A percentile compares a stretch with the other conserved stretches of the same genome.
Evolutionary conservation across 2,113 vertebrate species (phyloP).

Genomic region (Fulica atra): DNA sequence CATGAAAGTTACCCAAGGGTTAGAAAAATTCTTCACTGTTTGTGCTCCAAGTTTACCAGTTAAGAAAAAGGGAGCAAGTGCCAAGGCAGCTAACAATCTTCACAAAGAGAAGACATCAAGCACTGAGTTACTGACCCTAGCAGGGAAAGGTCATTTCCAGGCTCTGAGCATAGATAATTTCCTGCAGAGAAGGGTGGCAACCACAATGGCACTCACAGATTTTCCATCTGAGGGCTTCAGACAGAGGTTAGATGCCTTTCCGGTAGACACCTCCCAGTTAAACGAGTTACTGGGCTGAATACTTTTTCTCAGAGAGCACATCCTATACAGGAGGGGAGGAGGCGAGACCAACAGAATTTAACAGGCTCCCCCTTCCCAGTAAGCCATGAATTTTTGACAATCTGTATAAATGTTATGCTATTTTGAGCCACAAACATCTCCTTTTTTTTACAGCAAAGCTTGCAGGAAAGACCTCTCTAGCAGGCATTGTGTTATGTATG

Average conservation of each 20-base stretch:
- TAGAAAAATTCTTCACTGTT: background rate
- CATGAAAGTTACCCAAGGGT: background rate
- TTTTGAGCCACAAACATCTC: background rate
- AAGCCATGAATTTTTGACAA: background rate
- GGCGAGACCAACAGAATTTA: background rate
- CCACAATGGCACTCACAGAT: background rate
- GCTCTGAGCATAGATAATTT: background rate
- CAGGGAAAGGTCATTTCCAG: background rate
- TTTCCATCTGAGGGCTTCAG: background rate
- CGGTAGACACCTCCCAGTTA: background rate
- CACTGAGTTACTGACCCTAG: background rate
- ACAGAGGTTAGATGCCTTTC: background rate
- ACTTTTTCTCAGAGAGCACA: background rate
- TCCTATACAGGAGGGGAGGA: background rate
- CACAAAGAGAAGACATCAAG: background rate
- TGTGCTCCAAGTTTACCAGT: background rate
- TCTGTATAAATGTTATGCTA: rapidly evolving
- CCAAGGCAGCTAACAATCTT: background rate
- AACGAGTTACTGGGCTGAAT: background rate
- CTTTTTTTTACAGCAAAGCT: background rate
- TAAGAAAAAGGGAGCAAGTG: background rate
- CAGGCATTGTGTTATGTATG: background rate
- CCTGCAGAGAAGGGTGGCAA: background rate
- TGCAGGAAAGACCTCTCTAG: background rate
- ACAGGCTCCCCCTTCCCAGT: background rate